Conservation (phyloP, 1,140 invertebrate species). For the Lucilia cuprina region DNA sequence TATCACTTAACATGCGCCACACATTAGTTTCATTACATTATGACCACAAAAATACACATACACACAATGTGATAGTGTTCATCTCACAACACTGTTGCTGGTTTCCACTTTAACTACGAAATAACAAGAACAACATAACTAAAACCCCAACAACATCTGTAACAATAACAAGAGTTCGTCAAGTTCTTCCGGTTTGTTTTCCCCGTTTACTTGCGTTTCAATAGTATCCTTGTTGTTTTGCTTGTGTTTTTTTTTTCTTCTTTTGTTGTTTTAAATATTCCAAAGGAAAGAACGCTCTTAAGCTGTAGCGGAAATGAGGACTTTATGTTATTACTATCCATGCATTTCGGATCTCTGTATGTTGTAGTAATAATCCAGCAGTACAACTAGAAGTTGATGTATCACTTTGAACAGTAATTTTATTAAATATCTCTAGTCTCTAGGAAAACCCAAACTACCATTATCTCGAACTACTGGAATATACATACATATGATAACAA, state of each 20-base stretch:
- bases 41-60: background rate
- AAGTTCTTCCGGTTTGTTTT: conserved; percentile 13
- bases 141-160: conserved; percentile 15
- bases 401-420: too few species aligned
- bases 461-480: too few species aligned
- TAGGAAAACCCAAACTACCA: too few species aligned
- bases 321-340: conserved; percentile 43
- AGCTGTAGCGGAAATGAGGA: conserved; percentile 58
- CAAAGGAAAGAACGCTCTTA: conserved; percentile 52
- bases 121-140: too few species aligned
- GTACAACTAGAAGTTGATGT: too few species aligned
- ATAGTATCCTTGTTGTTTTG: background rate
- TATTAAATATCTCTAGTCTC: too few species aligned
- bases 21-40: background rate
- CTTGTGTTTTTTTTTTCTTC: background rate
- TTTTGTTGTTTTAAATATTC: background rate
- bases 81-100: background rate
- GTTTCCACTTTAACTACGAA: conserved; percentile 14
- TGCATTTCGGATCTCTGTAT: background rate
- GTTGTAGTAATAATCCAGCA: too few species aligned
- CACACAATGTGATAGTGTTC: background rate
- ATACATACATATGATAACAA: too few species aligned
- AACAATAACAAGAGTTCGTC: background rate
- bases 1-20: background rate
- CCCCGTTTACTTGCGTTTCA: background rate